A percentile compares a stretch with the other conserved stretches of the same genome.
Conservation (phyloP, 1,140 invertebrate species). For the Drosophila murphyi region DNA sequence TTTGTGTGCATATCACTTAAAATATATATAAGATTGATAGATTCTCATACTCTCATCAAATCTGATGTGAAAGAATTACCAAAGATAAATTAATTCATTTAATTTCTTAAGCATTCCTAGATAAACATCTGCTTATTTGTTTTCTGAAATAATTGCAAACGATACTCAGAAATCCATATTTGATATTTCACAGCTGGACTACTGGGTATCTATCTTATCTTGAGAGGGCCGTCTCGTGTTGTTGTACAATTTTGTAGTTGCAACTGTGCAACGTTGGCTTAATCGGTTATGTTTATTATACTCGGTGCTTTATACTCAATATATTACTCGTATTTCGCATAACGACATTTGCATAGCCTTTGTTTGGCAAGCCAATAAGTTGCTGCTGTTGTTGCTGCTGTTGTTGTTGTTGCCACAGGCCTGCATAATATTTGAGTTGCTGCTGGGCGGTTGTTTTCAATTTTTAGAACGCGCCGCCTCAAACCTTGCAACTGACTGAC, state of each 20-base stretch:
- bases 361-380: constrained; percentile 58
- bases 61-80: not conserved
- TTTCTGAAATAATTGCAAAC: too few relatives aligned
- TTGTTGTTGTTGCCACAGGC: not conserved
- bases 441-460: constrained; percentile 32
- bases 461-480: constrained; percentile 13
- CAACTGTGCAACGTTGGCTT: constrained; percentile 52
- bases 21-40: too few relatives aligned
- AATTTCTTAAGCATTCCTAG: too few relatives aligned
- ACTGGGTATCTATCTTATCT: not conserved
- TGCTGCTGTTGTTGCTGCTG: constrained; percentile 9
- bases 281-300: constrained; percentile 77
- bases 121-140: too few relatives aligned
- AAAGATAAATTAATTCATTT: too few relatives aligned
- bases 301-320: constrained; percentile 63
- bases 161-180: too few relatives aligned
- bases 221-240: not conserved
- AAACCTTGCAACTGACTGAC: not conserved
- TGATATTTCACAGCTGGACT: too few relatives aligned
- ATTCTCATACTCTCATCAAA: too few relatives aligned
- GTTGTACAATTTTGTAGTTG: constrained; percentile 32
- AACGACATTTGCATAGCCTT: constrained; percentile 75
- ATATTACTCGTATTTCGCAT: constrained; percentile 51
- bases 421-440: constrained; percentile 5
- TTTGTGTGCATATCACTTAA: too few relatives aligned